Conservation (phyloP, 2,113 vertebrate genomes). For the Columbina picui region DNA sequence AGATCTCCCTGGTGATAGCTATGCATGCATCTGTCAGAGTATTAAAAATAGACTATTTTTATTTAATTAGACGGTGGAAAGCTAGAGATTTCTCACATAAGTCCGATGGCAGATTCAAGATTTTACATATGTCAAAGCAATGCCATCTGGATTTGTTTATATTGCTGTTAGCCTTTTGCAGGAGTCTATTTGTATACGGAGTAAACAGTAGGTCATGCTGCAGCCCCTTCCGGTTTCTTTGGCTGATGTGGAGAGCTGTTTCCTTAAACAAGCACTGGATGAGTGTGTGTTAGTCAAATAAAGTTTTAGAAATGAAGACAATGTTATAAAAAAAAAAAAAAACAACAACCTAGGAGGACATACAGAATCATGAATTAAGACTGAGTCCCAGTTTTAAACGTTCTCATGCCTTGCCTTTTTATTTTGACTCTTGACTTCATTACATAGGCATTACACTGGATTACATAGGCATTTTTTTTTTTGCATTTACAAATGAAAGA, state of each 20-base stretch:
- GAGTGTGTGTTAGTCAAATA: not conserved
- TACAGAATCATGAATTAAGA: not conserved
- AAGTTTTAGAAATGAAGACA: not conserved
- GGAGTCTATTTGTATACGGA: not conserved
- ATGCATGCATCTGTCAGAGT: not conserved
- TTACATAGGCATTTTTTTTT: not conserved
- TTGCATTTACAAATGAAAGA: not conserved
- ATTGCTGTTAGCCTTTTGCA: constrained; percentile 2
- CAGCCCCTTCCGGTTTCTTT: not conserved
- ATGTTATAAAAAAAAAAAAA: not conserved
- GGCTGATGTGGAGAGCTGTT: fast-evolving
- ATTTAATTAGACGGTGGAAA: constrained; percentile 16
- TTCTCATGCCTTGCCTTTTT: not conserved
- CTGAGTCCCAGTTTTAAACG: not conserved
- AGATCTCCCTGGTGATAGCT: not conserved
- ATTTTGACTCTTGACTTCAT: not conserved
- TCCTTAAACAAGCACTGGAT: not conserved
- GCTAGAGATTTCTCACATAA: constrained; percentile 17
- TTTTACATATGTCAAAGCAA: constrained; percentile 44
- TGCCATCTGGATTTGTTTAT: constrained; percentile 50
- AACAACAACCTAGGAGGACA: not conserved
- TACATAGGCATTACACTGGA: not conserved
- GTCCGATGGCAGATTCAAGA: not conserved
- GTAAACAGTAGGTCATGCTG: not conserved
- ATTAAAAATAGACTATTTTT: constrained; percentile 21